These are phyloP conservation scores for Cranoglanis bouderius DNA, from an alignment of 2,113 vertebrate species.

Conservation along the genomic window DNA sequence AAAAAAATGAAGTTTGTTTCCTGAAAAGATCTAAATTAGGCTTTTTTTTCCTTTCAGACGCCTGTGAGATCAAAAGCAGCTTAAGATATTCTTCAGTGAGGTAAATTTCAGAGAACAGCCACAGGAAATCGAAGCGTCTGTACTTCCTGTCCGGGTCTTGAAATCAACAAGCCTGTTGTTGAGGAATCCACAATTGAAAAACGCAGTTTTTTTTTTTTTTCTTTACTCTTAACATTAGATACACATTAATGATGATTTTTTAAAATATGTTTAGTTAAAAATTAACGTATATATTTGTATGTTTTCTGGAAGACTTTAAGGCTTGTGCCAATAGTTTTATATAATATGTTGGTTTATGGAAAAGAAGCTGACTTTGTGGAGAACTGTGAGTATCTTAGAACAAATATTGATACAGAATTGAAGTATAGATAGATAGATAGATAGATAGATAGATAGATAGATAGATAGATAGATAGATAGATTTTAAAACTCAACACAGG, in stretches of 20 bases:
- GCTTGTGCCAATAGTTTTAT: not conserved
- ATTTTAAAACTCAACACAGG: no score
- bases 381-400: not conserved
- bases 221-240: not conserved
- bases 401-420: not conserved
- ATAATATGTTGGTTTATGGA: not conserved
- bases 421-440: not conserved
- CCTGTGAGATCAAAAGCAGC: constrained; percentile 50
- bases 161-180: not conserved
- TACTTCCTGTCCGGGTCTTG: not conserved
- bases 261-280: not conserved
- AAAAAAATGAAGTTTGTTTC: constrained; percentile 44
- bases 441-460: not conserved
- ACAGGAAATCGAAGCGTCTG: constrained; percentile 14
- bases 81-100: constrained; percentile 33
- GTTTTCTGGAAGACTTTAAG: not conserved
- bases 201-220: not conserved
- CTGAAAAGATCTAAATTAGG: constrained; percentile 45
- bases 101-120: constrained; percentile 34
- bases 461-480: not conserved
- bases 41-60: constrained; percentile 26
- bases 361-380: not conserved
- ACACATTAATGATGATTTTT: not conserved
- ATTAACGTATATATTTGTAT: not conserved
- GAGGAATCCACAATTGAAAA: not conserved